Conservation (phyloP, 2,797 vertebrate genomes). For the Chiropotes sagulatus region DNA sequence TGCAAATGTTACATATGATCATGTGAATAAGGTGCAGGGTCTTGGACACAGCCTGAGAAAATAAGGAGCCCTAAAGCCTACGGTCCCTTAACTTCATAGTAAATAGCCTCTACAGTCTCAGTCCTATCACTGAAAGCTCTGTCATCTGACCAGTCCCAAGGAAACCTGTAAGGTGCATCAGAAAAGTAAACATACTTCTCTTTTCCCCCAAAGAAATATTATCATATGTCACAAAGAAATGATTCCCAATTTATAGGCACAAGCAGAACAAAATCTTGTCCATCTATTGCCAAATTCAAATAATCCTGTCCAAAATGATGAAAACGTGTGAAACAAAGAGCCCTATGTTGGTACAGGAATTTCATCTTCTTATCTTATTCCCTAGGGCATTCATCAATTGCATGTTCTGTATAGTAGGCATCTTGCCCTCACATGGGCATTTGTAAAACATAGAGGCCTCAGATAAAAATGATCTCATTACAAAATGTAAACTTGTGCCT, state of each 20-base stretch:
- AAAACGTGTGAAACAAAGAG: constrained; percentile 52
- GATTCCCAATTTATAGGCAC: not conserved
- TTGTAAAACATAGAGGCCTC: constrained; percentile 51
- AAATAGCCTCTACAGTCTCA: not conserved
- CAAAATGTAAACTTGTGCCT: constrained; percentile 49
- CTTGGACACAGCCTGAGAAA: not conserved
- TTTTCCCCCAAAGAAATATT: not conserved
- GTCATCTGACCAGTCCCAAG: not conserved
- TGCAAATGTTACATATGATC: not conserved
- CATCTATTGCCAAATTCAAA: constrained; percentile 43
- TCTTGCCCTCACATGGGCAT: not conserved
- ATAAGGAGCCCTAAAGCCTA: not conserved
- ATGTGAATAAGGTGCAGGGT: not conserved
- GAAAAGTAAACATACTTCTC: not conserved
- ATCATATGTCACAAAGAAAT: not conserved
- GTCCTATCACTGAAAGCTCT: not conserved
- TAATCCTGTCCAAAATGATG: constrained; percentile 7
- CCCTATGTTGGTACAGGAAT: constrained; percentile 36
- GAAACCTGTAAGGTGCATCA: not conserved
- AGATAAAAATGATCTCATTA: constrained; percentile 37
- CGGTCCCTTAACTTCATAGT: not conserved
- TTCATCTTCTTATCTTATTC: not conserved
- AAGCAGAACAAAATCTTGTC: not conserved
- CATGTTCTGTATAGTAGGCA: not conserved
- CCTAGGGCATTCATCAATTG: not conserved